Evolutionary conservation across 2,888 invertebrate genomes (phyloP).

Genomic region (Xanthorhoe designata): DNA sequence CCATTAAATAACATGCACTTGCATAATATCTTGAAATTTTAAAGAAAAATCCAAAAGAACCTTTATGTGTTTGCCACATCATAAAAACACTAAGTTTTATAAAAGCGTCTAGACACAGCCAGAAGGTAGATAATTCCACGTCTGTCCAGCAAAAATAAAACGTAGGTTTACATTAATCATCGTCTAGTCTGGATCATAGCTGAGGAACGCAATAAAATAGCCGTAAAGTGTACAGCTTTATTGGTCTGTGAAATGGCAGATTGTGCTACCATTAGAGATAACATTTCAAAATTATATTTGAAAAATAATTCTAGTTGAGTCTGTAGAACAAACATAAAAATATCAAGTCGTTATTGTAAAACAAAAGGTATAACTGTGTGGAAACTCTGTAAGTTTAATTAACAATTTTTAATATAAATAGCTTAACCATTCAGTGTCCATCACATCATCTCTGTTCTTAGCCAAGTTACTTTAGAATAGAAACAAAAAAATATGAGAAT

Average conservation of each 20-base stretch:
- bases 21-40: too few relatives aligned
- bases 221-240: slow-evolving; percentile 29
- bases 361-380: too few relatives aligned
- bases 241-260: slow-evolving; percentile 22
- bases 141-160: slow-evolving; percentile 24
- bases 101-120: slow-evolving; percentile 3
- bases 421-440: too few relatives aligned
- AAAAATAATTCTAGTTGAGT: not conserved
- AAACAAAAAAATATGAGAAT: too few relatives aligned
- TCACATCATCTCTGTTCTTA: too few relatives aligned
- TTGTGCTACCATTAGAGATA: slow-evolving; percentile 14
- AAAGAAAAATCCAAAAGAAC: too few relatives aligned
- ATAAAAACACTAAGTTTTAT: not conserved
- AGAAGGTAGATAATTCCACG: slow-evolving; percentile 16
- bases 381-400: too few relatives aligned
- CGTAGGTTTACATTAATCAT: slow-evolving; percentile 28
- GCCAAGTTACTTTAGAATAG: too few relatives aligned
- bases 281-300: not conserved
- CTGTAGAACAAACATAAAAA: not conserved
- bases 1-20: too few relatives aligned
- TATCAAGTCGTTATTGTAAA: not conserved
- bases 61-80: not conserved
- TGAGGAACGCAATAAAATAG: slow-evolving; percentile 27
- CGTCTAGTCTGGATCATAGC: slow-evolving; percentile 36
- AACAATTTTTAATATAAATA: too few relatives aligned